Percentiles rank a stretch among this genome's conserved stretches.
phyloP scores from a whole-genome alignment of 2,888 invertebrate genomes.

The Eretmocerus hayati region DNA sequence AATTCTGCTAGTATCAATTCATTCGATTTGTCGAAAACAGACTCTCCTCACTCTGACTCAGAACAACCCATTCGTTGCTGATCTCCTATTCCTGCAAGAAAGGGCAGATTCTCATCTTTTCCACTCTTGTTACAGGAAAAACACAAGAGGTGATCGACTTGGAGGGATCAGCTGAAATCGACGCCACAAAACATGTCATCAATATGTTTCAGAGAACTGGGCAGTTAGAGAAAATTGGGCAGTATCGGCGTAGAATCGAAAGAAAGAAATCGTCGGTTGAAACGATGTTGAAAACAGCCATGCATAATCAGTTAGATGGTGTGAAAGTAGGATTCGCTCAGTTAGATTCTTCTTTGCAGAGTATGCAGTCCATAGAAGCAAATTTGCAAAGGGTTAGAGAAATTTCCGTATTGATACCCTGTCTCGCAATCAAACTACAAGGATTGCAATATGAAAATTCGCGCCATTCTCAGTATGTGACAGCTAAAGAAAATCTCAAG shows the following conservation, averaged over 20 bases:
- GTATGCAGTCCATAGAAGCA: constrained; percentile 61
- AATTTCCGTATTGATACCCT: constrained; percentile 68
- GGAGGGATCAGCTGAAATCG: constrained; percentile 70
- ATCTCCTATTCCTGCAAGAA: too few relatives aligned
- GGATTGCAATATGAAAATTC: constrained; percentile 88
- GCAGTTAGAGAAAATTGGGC: constrained; percentile 87
- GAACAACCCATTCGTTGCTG: too few relatives aligned
- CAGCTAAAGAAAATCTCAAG: constrained; percentile 95
- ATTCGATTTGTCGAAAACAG: too few relatives aligned
- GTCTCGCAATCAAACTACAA: constrained; percentile 72
- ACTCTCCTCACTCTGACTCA: too few relatives aligned
- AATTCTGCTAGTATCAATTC: too few relatives aligned
- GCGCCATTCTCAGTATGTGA: constrained; percentile 92
- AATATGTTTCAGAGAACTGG: constrained; percentile 92
- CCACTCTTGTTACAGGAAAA: constrained; percentile 10
- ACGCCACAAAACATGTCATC: constrained; percentile 77
- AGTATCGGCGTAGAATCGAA: constrained; percentile 66
- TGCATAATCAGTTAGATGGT: constrained; percentile 96
- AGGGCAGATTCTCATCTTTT: too few relatives aligned
- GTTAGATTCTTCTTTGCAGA: constrained; percentile 75
- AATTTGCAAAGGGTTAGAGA: constrained; percentile 55
- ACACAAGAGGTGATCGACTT: constrained; percentile 52
- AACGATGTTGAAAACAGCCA: constrained; percentile 93
- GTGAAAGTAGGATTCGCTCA: constrained; percentile 90
- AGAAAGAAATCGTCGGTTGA: constrained; percentile 86